These are phyloP conservation scores for Listronotus bonariensis DNA, from an alignment of 1,140 invertebrate species.

Conservation along the genomic window DNA sequence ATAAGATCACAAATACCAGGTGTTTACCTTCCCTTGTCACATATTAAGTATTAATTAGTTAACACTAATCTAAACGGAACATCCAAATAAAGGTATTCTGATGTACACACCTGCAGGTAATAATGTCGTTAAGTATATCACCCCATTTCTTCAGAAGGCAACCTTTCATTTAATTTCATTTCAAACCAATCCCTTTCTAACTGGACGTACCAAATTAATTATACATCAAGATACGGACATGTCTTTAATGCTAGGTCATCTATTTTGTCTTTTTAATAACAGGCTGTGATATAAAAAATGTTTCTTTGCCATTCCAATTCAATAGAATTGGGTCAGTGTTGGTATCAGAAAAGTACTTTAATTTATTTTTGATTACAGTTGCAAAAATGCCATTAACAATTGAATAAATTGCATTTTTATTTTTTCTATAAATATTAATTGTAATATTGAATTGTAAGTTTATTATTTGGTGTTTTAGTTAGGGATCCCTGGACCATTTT, in stretches of 20 bases:
- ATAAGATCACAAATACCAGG: too few relatives aligned
- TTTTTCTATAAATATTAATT: too few relatives aligned
- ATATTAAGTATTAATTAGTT: background rate
- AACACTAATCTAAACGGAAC: constrained; percentile 5
- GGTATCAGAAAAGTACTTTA: too few relatives aligned
- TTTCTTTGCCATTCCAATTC: constrained; percentile 5
- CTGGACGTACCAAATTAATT: constrained; percentile 11
- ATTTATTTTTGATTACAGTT: too few relatives aligned
- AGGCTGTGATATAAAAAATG: background rate
- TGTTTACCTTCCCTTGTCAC: too few relatives aligned
- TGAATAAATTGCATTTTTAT: too few relatives aligned
- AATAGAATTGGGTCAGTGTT: too few relatives aligned
- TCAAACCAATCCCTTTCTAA: constrained; percentile 17
- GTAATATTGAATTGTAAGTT: too few relatives aligned
- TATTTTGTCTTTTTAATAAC: constrained; percentile 22
- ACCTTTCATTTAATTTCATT: constrained; percentile 16
- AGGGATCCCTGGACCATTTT: too few relatives aligned
- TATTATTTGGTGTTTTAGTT: too few relatives aligned
- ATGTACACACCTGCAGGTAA: constrained; percentile 16
- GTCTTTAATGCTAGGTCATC: constrained; percentile 20
- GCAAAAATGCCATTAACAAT: too few relatives aligned
- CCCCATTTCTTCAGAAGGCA: constrained; percentile 17
- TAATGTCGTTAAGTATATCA: constrained; percentile 23
- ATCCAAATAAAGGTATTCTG: constrained; percentile 9
- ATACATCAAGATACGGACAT: constrained; percentile 16